Evolutionary conservation across 2,113 vertebrate genomes (phyloP).

Genomic region (Lophochroa leadbeateri): DNA sequence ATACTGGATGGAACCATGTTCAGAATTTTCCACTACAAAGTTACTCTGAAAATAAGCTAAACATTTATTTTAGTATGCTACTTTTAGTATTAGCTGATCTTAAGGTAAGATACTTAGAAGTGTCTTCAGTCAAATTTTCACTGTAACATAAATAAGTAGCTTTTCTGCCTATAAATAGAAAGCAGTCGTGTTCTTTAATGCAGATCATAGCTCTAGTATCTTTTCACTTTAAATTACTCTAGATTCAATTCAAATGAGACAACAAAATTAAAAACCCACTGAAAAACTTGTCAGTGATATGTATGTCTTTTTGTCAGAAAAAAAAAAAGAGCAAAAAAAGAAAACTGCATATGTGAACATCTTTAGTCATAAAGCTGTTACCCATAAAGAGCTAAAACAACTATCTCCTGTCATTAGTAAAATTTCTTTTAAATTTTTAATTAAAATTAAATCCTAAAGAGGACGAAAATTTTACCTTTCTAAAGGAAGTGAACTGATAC

Average conservation of each 20-base stretch:
- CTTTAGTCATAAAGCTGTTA: too few relatives aligned
- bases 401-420: too few relatives aligned
- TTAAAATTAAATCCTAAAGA: too few relatives aligned
- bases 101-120: neutral
- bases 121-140: neutral
- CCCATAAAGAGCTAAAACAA: too few relatives aligned
- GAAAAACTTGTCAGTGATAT: neutral
- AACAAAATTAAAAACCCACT: neutral
- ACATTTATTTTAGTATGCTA: neutral
- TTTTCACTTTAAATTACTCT: neutral
- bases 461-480: too few relatives aligned
- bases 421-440: too few relatives aligned
- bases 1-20: neutral
- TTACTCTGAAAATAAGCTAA: neutral
- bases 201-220: neutral
- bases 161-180: neutral
- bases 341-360: neutral
- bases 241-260: neutral
- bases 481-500: too few relatives aligned
- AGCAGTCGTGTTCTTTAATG: neutral
- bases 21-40: neutral
- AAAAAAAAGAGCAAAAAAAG: neutral
- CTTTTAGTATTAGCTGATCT: neutral
- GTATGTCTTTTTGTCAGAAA: neutral
- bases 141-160: neutral